Base-by-base conservation (phyloP, 2,888 invertebrate species). In the Xiphydria camelus region DNA sequence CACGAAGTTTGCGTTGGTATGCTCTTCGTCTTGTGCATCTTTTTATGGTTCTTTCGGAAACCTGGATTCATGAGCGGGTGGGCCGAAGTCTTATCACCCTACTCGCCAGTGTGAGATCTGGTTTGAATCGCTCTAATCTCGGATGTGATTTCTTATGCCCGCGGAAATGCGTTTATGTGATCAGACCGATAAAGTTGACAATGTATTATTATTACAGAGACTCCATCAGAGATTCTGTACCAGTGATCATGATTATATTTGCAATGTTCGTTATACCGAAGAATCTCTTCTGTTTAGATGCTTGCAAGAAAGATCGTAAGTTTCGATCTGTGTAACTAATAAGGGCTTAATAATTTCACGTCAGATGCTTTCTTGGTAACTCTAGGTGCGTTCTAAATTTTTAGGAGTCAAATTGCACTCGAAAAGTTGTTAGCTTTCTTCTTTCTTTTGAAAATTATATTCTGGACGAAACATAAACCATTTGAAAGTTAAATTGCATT, bases 31-130 rank as follows among this genome's bases (percentile, higher is more conserved):
- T 6, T 75, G 1, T 70, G 82, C 25, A 76, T 83, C 0, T 18
- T 77, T 0, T 68, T 84, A 3, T 84, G 83, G 83, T 69, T 84
- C 47, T 78, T 81, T 47, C 74, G 83, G 12, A 76, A 78, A 41
- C 84, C 84, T 0, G 79, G 81, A 38, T 79, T 83, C 46, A 70
- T 83, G 1, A 68, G 73, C 1, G 84, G 84, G 7, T 84, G 84
- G 82, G 77, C 79, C 1, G 65, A 70, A 35, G 12, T 65, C 1
- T n/a, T n/a, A n/a, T n/a, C n/a, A n/a, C n/a, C n/a, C n/a, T n/a
- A n/a, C 53, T 73, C 31, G 51, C 55, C 6, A 41, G 25, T 5
- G 50, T 56, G 53, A 56, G 44, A 50, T 61, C 59, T 21, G 15
- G 15, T 18, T 5, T 18, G 15, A 21, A 2, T 14, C 14, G 17